These are phyloP conservation scores for Octopus sinensis DNA, from an alignment of 1,140 invertebrate species.

Conservation along the genomic window DNA sequence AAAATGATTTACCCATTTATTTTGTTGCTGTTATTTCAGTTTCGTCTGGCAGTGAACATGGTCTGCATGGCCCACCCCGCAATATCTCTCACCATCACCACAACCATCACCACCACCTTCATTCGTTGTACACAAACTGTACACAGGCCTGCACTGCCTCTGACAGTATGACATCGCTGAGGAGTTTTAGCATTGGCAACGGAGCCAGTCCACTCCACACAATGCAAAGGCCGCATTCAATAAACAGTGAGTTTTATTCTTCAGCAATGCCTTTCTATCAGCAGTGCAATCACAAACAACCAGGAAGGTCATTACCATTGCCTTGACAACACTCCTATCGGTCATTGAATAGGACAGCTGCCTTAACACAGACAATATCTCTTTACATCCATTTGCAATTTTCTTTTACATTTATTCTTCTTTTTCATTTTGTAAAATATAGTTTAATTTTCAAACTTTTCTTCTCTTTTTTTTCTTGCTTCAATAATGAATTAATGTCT, in stretches of 20 bases:
- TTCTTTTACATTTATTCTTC: no score
- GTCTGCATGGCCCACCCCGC: slow-evolving; percentile 47
- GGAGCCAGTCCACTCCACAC: slow-evolving; percentile 71
- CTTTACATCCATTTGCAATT: not conserved
- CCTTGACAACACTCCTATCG: no score
- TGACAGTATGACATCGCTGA: slow-evolving; percentile 76
- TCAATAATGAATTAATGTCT: not conserved
- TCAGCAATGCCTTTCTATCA: not conserved
- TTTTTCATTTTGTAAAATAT: no score
- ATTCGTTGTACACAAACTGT: slow-evolving; percentile 7
- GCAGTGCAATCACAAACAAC: no score
- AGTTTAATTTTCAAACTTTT: no score
- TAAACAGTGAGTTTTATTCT: slow-evolving; percentile 66
- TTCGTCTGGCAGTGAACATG: slow-evolving; percentile 60
- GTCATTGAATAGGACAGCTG: no score
- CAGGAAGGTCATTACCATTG: no score
- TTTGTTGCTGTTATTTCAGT: slow-evolving; percentile 48
- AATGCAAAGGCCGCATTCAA: slow-evolving; percentile 69
- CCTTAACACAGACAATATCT: not conserved
- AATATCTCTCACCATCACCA: slow-evolving; percentile 19
- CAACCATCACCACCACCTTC: not conserved
- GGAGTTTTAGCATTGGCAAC: slow-evolving; percentile 56
- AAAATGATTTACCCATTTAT: not conserved
- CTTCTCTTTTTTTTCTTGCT: not conserved
- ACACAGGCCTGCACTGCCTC: slow-evolving; percentile 60